Conservation (phyloP, 2,797 vertebrate species). For the Gymnoscopelus microlampas region DNA sequence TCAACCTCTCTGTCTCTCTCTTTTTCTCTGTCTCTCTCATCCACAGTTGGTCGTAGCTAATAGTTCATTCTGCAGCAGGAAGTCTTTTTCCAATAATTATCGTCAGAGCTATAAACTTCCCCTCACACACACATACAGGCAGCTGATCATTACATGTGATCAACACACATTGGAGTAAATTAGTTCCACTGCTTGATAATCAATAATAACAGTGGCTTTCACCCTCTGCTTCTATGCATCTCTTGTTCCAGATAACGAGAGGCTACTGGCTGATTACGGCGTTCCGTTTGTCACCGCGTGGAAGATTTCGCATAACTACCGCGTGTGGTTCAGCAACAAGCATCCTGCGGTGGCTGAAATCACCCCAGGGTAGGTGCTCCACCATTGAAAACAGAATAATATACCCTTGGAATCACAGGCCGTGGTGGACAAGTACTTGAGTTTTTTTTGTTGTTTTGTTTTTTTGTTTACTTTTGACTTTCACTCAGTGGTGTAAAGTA, state of each 20-base stretch:
- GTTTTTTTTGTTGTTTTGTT: too few relatives aligned
- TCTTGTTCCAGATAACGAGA: slow-evolving; percentile 86
- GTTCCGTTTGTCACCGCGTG: slow-evolving; percentile 87
- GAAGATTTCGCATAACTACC: slow-evolving; percentile 95
- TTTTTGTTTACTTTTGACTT: too few relatives aligned
- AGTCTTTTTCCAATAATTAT: neutral
- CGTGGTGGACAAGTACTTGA: too few relatives aligned
- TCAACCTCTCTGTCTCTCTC: neutral
- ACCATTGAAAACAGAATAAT: too few relatives aligned
- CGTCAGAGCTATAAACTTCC: neutral
- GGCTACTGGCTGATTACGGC: slow-evolving; percentile 91
- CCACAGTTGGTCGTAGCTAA: neutral
- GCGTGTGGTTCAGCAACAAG: slow-evolving; percentile 95
- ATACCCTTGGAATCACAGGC: too few relatives aligned
- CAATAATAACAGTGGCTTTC: neutral
- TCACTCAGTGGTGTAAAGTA: too few relatives aligned
- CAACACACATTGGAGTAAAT: slow-evolving; percentile 5
- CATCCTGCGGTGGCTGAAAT: slow-evolving; percentile 90
- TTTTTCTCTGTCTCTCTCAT: neutral
- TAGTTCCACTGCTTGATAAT: neutral
- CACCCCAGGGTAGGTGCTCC: slow-evolving; percentile 86
- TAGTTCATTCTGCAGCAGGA: neutral
- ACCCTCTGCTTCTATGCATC: neutral
- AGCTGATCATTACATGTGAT: neutral
- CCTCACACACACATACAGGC: neutral